Evolutionary conservation across 2,113 vertebrate species (phyloP).

Genomic region (Hippolais icterina): DNA sequence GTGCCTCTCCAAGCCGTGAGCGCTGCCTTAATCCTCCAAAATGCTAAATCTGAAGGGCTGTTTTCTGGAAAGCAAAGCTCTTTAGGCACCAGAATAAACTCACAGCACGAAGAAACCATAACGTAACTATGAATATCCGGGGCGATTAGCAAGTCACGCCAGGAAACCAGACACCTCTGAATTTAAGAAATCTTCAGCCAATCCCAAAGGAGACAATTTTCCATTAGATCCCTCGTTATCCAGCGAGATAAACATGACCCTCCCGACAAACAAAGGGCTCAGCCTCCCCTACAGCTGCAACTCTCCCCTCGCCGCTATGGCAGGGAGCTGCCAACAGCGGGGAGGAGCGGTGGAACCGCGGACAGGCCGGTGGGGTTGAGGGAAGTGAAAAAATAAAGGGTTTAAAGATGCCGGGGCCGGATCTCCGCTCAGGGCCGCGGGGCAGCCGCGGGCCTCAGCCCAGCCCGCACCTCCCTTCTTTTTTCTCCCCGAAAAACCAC

Average conservation of each 20-base stretch:
- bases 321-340: background rate
- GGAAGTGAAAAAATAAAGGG: too few relatives aligned
- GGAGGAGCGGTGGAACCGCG: background rate
- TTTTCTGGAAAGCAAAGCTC: background rate
- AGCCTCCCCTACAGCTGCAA: background rate
- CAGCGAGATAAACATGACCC: slow-evolving; percentile 20
- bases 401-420: background rate
- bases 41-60: background rate
- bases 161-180: slow-evolving; percentile 22
- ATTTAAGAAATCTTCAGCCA: slow-evolving; percentile 34
- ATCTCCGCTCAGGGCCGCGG: background rate
- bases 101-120: background rate
- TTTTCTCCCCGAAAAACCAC: background rate
- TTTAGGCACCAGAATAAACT: slow-evolving; percentile 28
- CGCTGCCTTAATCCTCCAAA: background rate
- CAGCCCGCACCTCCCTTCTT: background rate
- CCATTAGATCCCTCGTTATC: slow-evolving; percentile 23
- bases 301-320: background rate
- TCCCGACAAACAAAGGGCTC: slow-evolving; percentile 26
- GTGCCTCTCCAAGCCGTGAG: background rate
- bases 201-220: slow-evolving; percentile 42
- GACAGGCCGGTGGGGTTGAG: background rate
- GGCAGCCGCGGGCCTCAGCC: background rate
- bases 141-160: background rate
- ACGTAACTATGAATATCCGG: background rate